A percentile compares a stretch with the other conserved stretches of the same genome.
Conservation (phyloP, 2,888 invertebrate genomes). For the Trileptium ribeirensis region DNA sequence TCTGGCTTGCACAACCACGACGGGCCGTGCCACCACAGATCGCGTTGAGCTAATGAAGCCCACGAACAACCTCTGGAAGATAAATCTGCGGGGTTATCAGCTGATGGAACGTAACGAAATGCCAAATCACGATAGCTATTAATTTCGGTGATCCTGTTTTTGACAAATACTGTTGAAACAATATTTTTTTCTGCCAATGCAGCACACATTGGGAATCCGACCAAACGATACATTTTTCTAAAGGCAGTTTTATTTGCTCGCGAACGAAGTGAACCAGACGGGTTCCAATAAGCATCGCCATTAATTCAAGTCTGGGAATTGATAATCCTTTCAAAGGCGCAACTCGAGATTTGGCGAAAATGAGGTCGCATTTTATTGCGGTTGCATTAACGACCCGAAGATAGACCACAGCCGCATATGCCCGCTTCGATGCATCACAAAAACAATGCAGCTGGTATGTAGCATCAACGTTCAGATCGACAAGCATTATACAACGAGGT, state of each 20-base stretch:
- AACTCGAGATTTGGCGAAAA: constrained; percentile 34
- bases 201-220: constrained; percentile 35
- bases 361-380: constrained; percentile 11
- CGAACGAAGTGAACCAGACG: constrained; percentile 27
- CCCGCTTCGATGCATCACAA: constrained; percentile 39
- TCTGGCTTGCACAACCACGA: too few relatives aligned
- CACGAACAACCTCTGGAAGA: constrained; percentile 36
- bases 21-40: too few relatives aligned
- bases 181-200: constrained; percentile 33
- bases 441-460: constrained; percentile 22
- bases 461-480: neutral
- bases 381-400: constrained; percentile 3
- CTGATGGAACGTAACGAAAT: constrained; percentile 39
- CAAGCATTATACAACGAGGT: neutral
- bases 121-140: constrained; percentile 20
- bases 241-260: constrained; percentile 33
- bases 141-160: constrained; percentile 40
- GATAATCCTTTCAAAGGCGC: constrained; percentile 37
- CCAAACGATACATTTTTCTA: constrained; percentile 27
- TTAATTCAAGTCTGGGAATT: constrained; percentile 32
- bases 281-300: constrained; percentile 19
- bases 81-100: constrained; percentile 44
- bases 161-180: constrained; percentile 31
- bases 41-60: too few relatives aligned
- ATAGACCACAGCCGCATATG: constrained; percentile 38